Conservation (phyloP, 2,888 invertebrate genomes). For the Opisthograptis luteolata region DNA sequence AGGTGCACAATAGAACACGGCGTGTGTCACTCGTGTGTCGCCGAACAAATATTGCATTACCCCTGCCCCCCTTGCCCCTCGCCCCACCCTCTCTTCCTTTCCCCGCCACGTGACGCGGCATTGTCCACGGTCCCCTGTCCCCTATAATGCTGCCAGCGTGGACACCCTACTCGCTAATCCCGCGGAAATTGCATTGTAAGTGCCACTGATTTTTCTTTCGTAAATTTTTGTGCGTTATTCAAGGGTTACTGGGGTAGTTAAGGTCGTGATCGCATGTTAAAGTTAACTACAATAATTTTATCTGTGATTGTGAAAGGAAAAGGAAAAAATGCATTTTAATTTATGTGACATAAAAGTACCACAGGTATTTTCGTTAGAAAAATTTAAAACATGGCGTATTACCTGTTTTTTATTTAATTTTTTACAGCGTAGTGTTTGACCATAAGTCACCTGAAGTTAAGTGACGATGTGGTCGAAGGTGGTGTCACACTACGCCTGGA, state of each 20-base stretch:
- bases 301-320: too few relatives aligned
- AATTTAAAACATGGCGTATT: too few relatives aligned
- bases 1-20: constrained; percentile 65
- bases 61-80: constrained; percentile 37
- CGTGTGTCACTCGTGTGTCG: constrained; percentile 81
- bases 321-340: too few relatives aligned
- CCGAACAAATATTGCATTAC: constrained; percentile 81
- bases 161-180: constrained; percentile 71
- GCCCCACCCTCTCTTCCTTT: constrained; percentile 28
- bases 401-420: too few relatives aligned
- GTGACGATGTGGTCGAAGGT: too few relatives aligned
- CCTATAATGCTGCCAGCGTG: constrained; percentile 54
- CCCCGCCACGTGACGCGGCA: constrained; percentile 52
- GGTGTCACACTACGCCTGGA: too few relatives aligned
- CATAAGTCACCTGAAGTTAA: too few relatives aligned
- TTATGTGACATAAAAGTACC: too few relatives aligned
- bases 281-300: too few relatives aligned
- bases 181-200: constrained; percentile 63
- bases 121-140: constrained; percentile 52
- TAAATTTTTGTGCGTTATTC: constrained; percentile 36
- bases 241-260: background rate
- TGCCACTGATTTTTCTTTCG: constrained; percentile 60
- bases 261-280: too few relatives aligned
- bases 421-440: too few relatives aligned
- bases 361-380: too few relatives aligned